A percentile compares a stretch with the other conserved stretches of the same genome.
These are phyloP conservation scores for Hycleus cichorii DNA, from an alignment of 1,140 invertebrate genomes.

Conservation along the genomic window DNA sequence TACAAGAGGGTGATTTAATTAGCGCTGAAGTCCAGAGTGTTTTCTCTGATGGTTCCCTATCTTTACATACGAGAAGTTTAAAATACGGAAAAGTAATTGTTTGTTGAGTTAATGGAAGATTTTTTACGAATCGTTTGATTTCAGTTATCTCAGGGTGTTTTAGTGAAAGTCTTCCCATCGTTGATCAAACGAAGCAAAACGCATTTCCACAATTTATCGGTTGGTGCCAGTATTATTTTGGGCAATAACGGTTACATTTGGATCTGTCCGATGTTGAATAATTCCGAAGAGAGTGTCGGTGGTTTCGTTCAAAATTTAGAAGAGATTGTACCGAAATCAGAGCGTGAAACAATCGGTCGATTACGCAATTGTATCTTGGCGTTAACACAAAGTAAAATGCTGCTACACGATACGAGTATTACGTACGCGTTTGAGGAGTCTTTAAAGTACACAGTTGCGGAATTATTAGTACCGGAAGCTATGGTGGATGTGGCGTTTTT, in stretches of 20 bases:
- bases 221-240: slow-evolving; percentile 85
- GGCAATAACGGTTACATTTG: slow-evolving; percentile 97
- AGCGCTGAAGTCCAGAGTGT: slow-evolving; percentile 95
- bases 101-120: neutral
- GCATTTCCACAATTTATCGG: slow-evolving; percentile 90
- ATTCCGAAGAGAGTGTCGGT: slow-evolving; percentile 62
- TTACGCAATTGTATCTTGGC: slow-evolving; percentile 84
- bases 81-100: slow-evolving; percentile 88
- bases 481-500: slow-evolving; percentile 70
- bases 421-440: slow-evolving; percentile 88
- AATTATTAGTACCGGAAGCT: slow-evolving; percentile 72
- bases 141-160: slow-evolving; percentile 73
- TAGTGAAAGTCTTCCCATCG: slow-evolving; percentile 89
- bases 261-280: slow-evolving; percentile 68
- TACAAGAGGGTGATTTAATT: slow-evolving; percentile 94
- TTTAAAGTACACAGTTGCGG: slow-evolving; percentile 68
- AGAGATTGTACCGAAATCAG: slow-evolving; percentile 56
- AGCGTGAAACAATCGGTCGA: slow-evolving; percentile 77
- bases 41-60: slow-evolving; percentile 84
- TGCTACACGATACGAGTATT: slow-evolving; percentile 89
- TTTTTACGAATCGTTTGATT: neutral
- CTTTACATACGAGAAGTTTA: slow-evolving; percentile 89
- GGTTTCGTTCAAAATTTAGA: slow-evolving; percentile 78
- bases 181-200: slow-evolving; percentile 90
- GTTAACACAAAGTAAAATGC: slow-evolving; percentile 75